Base-by-base conservation (phyloP, 2,888 invertebrate genomes). In the Trissolcus japonicus region DNA sequence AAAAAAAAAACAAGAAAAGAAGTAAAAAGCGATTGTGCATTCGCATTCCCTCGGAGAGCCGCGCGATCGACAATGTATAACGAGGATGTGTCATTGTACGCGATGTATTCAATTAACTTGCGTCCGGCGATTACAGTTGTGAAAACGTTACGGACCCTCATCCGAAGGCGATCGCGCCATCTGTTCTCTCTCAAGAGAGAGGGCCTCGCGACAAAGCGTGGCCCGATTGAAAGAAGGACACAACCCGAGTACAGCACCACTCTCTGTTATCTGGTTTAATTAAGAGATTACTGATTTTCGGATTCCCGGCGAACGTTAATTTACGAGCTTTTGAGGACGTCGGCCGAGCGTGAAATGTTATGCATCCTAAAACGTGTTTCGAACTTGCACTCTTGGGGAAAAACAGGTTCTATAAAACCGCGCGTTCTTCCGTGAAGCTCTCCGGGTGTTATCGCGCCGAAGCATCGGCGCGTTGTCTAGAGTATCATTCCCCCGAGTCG, bases 361-460 rank as follows among this genome's bases (percentile, higher is more conserved):
- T 78, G 83, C 82, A 82, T 80, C 83, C 81, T 80, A 82, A 84
- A 85, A 85, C 86, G 82, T 82, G 85, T 86, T 86, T 80, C 79
- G 72, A 62, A 68, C 43, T 59, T 60, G 63, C 59, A 60, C 68
- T 59, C 74, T 78, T 35, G 35, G 11, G 9, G 2, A 75, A 83
- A 84, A 87, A 88, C 88, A 86, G 85, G 88, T 88, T 88, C 83
- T 84, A 84, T 86, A 86, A 87, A 88, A 88, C 85, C 83, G 85
- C 81, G 83, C 84, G 85, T 84, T 84, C 87, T 85, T 85, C 84
- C 84, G 83, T 83, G 83, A 84, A 84, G 78, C 83, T 63, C 81
- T 6, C 9, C 35, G 7, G 6, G 14, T 46, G 46, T 83, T 83
- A 83, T 86, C 84, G 74, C 71, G 74, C 69, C 80, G 78, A 66